Evolutionary conservation across 2,888 invertebrate genomes (phyloP).

Genomic region (Drosophila rubida): DNA sequence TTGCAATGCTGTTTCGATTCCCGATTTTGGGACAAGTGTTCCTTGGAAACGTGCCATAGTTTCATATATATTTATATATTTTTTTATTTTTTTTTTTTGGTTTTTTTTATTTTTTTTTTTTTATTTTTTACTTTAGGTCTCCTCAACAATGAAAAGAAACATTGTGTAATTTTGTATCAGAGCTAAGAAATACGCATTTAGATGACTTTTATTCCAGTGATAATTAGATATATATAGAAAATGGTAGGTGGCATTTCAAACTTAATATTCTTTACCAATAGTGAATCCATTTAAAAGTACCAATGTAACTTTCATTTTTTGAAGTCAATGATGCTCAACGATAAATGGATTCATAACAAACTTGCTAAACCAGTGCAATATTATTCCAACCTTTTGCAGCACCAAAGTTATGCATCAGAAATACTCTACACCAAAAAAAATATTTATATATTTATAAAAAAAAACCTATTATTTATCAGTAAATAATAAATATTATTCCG

Average conservation of each 20-base stretch:
- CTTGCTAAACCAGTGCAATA: constrained; percentile 1
- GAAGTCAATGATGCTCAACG: constrained; percentile 41
- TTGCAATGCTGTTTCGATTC: constrained; percentile 33
- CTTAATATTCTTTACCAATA: background rate
- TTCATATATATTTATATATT: background rate
- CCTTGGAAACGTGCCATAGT: constrained; percentile 15
- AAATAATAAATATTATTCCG: too few relatives aligned
- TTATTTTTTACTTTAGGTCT: constrained; percentile 8
- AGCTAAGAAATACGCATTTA: background rate
- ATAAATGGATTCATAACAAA: constrained; percentile 2
- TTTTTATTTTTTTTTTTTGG: constrained; percentile 19
- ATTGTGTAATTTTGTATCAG: background rate
- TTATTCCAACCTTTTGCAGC: background rate
- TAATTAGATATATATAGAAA: background rate
- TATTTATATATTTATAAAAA: background rate
- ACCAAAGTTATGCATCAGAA: background rate
- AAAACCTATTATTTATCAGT: too few relatives aligned
- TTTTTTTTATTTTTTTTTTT: constrained; percentile 15
- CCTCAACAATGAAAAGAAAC: background rate
- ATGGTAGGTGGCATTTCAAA: background rate
- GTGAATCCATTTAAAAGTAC: background rate
- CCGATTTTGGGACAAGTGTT: constrained; percentile 18
- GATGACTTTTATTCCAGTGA: constrained; percentile 1
- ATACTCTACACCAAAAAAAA: background rate
- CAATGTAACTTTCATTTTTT: background rate